Evolutionary conservation across 2,113 vertebrate genomes (phyloP).

Genomic region (Melospiza georgiana): DNA sequence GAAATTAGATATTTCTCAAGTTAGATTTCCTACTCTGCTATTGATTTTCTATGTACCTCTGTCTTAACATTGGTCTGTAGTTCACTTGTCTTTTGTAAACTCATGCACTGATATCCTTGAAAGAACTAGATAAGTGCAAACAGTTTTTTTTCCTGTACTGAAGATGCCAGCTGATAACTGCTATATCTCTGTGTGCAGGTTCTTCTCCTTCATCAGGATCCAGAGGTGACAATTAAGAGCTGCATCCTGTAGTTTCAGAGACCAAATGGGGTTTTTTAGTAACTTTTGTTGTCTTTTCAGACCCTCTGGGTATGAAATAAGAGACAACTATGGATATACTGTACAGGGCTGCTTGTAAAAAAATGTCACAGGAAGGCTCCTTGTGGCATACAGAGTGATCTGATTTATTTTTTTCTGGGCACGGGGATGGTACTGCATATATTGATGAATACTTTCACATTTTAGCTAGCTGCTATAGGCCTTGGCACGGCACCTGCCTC

Average conservation of each 20-base stretch:
- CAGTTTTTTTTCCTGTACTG: neutral
- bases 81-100: neutral
- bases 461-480: neutral
- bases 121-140: neutral
- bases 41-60: neutral
- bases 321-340: neutral
- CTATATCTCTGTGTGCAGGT: neutral
- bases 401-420: neutral
- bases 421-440: neutral
- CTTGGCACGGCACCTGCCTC: rapidly evolving
- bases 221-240: neutral
- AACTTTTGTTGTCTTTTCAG: neutral
- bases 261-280: neutral
- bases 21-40: neutral
- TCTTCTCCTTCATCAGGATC: neutral
- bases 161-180: neutral
- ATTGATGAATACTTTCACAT: neutral
- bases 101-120: neutral
- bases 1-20: neutral
- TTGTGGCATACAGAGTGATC: neutral
- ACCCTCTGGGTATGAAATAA: neutral
- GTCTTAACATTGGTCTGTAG: neutral
- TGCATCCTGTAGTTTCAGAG: neutral
- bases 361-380: neutral
- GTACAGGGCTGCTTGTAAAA: neutral